Conservation (phyloP, 2,113 vertebrate species). For the Lathamus discolor region DNA sequence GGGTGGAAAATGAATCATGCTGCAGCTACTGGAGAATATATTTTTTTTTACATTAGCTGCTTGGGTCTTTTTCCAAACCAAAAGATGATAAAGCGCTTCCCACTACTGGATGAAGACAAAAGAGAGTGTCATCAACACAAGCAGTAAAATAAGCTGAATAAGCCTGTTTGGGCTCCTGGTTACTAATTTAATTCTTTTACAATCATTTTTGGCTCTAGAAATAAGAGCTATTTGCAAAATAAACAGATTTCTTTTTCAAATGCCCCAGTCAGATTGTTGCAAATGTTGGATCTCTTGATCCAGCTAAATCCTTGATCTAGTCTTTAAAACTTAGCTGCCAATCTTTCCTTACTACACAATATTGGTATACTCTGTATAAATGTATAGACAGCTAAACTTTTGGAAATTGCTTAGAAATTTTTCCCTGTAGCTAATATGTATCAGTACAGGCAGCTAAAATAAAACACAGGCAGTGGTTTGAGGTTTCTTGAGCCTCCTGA, state of each 20-base stretch:
- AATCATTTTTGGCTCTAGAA: constrained; percentile 12
- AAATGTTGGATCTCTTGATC: not conserved
- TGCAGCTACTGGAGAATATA: constrained; percentile 32
- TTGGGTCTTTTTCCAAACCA: constrained; percentile 52
- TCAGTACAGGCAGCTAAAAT: not conserved
- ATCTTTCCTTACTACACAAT: not conserved
- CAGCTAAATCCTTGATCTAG: not conserved
- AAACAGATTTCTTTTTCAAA: not conserved
- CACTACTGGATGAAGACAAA: constrained; percentile 45
- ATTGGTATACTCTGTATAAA: not conserved
- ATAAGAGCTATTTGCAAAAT: constrained; percentile 11
- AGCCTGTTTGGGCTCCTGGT: constrained; percentile 4
- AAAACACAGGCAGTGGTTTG: not conserved
- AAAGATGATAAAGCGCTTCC: constrained; percentile 45
- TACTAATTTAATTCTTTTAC: constrained; percentile 30
- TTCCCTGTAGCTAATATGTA: not conserved
- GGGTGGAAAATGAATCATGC: constrained; percentile 62
- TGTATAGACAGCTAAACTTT: not conserved
- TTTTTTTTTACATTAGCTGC: constrained; percentile 43
- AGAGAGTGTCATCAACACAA: constrained; percentile 24
- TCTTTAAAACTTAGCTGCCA: not conserved
- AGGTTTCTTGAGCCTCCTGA: not conserved
- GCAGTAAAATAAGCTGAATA: constrained; percentile 48
- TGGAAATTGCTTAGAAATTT: not conserved
- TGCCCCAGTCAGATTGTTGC: not conserved